Base-by-base conservation (phyloP, 2,888 invertebrate species). In the Amiota minor region DNA sequence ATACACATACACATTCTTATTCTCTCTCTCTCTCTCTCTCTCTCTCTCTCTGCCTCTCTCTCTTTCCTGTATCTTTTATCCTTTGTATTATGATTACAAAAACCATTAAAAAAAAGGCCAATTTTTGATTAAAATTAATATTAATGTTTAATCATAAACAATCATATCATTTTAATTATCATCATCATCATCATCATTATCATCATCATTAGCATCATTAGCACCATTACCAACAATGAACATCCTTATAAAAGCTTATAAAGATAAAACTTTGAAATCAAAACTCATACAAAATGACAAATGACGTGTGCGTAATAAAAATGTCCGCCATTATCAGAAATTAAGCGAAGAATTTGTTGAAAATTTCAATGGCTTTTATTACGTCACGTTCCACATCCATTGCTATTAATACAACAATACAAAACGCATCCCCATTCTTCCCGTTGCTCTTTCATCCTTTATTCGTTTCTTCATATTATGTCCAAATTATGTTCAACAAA, bases 401-500 rank as follows among this genome's bases (percentile, higher is more conserved):
- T 20, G 67, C 12, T 20, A 16, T 62, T 35, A 64, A 45, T n/a
- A 64, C 70, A 35, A 35, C 47, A 65, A 65, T n/a, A 65, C 16
- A 16, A 12, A 23, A 62, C 55, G 61, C 70, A 71, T 9, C 59
- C 9, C 59, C 16, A 18, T 16, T 18, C 59, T 18, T 18, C 16
- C 11, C 59, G 6, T n/a, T 20, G 2, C 16, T 16, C n/a, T n/a
- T n/a, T 8, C 35, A 4, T 35, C 35, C 35, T 35, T 35, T 35
- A 35, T 35, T 35, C 35, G 6, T 35, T 35, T 35, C 35, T 35
- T 35, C 6, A 35, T 35, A 35, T 81, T 81, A 79, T 80, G 83
- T 83, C 76, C 76, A 82, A 82, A 81, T 81, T 81, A 81, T 82
- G 79, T 78, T 11, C 23, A 50, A 67, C 50, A 50, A 67, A 11